Percentiles rank a stretch among this genome's conserved stretches.
These are phyloP conservation scores for Takifugu flavidus DNA, from an alignment of 2,113 vertebrate genomes.

Conservation along the genomic window DNA sequence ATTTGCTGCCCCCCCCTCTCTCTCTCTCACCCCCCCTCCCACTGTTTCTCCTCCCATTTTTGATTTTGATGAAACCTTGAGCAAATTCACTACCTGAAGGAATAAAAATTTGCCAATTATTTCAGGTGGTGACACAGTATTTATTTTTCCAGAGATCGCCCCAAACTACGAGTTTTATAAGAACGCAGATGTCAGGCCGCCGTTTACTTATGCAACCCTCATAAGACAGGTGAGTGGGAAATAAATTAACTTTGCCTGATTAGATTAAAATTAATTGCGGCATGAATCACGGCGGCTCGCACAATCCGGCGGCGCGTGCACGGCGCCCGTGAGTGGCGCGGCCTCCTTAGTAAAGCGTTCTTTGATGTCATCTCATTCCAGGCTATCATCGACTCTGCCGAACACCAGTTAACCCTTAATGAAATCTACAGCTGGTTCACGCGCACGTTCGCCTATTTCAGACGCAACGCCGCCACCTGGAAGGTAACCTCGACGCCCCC, in stretches of 20 bases:
- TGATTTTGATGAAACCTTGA: slow-evolving; percentile 75
- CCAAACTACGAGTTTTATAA: slow-evolving; percentile 99
- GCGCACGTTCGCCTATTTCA: slow-evolving; percentile 98
- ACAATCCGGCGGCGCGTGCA: neutral
- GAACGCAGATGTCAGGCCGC: slow-evolving; percentile 99
- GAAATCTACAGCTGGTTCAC: slow-evolving; percentile 99
- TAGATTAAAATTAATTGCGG: slow-evolving; percentile 92
- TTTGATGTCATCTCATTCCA: slow-evolving; percentile 95
- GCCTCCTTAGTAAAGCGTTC: slow-evolving; percentile 85
- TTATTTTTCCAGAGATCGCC: slow-evolving; percentile 94
- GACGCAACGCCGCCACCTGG: slow-evolving; percentile 99
- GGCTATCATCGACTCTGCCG: slow-evolving; percentile 98
- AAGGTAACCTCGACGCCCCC: slow-evolving; percentile 83
- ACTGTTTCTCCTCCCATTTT: slow-evolving; percentile 28
- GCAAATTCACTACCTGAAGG: slow-evolving; percentile 69
- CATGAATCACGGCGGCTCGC: slow-evolving; percentile 75
- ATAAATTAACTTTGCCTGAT: slow-evolving; percentile 89
- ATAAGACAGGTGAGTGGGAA: slow-evolving; percentile 98
- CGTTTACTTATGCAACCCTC: slow-evolving; percentile 99
- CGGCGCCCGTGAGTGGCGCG: slow-evolving; percentile 66
- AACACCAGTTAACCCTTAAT: slow-evolving; percentile 99
- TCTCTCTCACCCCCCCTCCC: neutral
- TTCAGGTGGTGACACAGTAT: slow-evolving; percentile 76
- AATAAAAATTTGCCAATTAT: slow-evolving; percentile 73
- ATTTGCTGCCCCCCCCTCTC: slow-evolving; percentile 66